Conservation (phyloP, 35 echinoderm and acorn worm species). For the Anneissia japonica region DNA sequence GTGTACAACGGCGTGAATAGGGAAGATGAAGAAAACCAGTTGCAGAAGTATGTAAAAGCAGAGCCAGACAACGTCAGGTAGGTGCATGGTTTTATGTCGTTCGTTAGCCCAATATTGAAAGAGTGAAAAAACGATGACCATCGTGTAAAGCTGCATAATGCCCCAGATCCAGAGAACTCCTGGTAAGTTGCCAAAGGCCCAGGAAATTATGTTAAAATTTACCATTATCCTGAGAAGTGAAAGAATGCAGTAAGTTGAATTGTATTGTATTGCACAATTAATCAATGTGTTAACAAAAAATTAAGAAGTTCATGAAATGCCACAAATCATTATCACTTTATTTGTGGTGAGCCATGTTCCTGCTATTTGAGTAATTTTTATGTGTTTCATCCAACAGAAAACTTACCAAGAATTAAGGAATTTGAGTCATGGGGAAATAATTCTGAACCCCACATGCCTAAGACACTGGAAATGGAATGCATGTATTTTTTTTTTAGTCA, state of each 20-base stretch:
- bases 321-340: too few relatives aligned
- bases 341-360: too few relatives aligned
- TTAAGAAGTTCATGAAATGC: too few relatives aligned
- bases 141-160: slow-evolving; percentile 80
- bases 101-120: slow-evolving; percentile 81
- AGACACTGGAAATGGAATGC: too few relatives aligned
- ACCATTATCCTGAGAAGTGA: slow-evolving; percentile 56
- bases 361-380: too few relatives aligned
- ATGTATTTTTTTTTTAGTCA: too few relatives aligned
- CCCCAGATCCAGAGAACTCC: slow-evolving; percentile 81
- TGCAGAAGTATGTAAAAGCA: slow-evolving; percentile 48
- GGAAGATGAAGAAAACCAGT: slow-evolving; percentile 43
- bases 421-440: too few relatives aligned
- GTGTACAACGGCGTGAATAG: slow-evolving; percentile 36
- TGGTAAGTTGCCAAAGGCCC: slow-evolving; percentile 77
- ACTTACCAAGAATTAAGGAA: too few relatives aligned
- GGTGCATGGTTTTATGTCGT: slow-evolving; percentile 13
- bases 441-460: background rate
- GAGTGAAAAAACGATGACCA: slow-evolving; percentile 50
- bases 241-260: background rate
- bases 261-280: background rate
- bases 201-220: slow-evolving; percentile 47
- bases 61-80: slow-evolving; percentile 59
- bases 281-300: background rate
- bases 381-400: too few relatives aligned